phyloP scores from a whole-genome alignment of 1,140 invertebrate species.

The Cecropterus lyciades region DNA sequence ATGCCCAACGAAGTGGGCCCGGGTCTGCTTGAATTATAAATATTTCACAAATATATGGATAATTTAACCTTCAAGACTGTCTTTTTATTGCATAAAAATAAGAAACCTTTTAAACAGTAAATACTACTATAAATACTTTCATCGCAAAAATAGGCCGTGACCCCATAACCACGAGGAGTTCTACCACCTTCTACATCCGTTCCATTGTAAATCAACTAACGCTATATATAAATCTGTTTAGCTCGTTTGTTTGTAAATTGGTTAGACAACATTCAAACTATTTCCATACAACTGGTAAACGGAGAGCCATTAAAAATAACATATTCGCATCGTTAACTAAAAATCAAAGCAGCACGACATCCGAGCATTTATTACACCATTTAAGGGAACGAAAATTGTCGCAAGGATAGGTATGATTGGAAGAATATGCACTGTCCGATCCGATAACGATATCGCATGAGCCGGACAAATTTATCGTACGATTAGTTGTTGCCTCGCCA shows the following conservation, averaged over 20 bases:
- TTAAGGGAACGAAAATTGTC: slow-evolving; percentile 35
- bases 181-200: not conserved
- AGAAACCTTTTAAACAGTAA: too few relatives aligned
- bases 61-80: too few relatives aligned
- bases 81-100: too few relatives aligned
- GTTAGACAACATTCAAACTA: slow-evolving; percentile 28
- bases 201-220: slow-evolving; percentile 24
- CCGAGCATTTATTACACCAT: slow-evolving; percentile 35
- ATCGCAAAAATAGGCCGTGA: not conserved
- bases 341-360: slow-evolving; percentile 36
- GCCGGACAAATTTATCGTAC: too few relatives aligned
- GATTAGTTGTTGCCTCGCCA: too few relatives aligned
- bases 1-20: too few relatives aligned
- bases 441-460: not conserved
- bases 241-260: slow-evolving; percentile 22
- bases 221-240: slow-evolving; percentile 19
- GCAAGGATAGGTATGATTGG: slow-evolving; percentile 29
- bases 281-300: slow-evolving; percentile 33
- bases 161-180: not conserved
- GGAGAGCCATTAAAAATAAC: slow-evolving; percentile 32
- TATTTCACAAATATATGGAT: too few relatives aligned
- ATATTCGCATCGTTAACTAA: slow-evolving; percentile 37
- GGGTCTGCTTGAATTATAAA: too few relatives aligned
- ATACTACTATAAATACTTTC: too few relatives aligned
- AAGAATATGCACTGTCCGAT: slow-evolving; percentile 6